phyloP scores from a whole-genome alignment of 2,797 vertebrate genomes.

The Manis crassicaudata region DNA sequence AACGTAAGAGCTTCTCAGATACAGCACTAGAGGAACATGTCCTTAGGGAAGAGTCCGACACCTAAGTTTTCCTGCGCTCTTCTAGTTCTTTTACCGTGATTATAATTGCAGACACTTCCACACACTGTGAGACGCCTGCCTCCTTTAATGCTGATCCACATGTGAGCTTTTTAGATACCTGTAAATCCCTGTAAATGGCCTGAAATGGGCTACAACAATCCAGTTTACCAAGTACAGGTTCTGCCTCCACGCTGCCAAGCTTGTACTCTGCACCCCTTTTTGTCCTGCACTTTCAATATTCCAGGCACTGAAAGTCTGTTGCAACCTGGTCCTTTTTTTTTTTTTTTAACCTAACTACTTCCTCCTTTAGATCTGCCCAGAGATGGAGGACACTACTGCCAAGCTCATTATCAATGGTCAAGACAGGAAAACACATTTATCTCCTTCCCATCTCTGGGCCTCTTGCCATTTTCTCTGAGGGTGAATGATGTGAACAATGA shows the following conservation, averaged over 20 bases:
- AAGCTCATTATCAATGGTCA: not conserved
- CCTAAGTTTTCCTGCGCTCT: not conserved
- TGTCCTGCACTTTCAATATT: not conserved
- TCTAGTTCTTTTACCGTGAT: not conserved
- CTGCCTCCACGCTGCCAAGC: not conserved
- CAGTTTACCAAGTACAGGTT: not conserved
- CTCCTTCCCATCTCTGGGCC: not conserved
- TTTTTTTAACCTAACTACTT: not conserved
- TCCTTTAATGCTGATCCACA: not conserved
- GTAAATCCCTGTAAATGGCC: constrained; percentile 27
- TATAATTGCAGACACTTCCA: not conserved
- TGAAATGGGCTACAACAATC: not conserved
- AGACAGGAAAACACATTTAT: not conserved
- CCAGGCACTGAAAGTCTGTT: not conserved
- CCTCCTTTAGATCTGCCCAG: not conserved
- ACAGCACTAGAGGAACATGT: not conserved
- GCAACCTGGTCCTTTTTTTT: not conserved
- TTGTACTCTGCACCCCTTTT: not conserved
- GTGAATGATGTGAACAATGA: not conserved
- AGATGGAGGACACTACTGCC: not conserved
- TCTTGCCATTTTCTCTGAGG: not conserved
- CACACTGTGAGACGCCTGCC: not conserved
- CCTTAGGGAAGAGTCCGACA: not conserved
- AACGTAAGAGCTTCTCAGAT: not conserved
- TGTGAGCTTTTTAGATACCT: not conserved